Evolutionary conservation across 2,888 invertebrate genomes (phyloP).

Genomic region (Lymantria dispar): DNA sequence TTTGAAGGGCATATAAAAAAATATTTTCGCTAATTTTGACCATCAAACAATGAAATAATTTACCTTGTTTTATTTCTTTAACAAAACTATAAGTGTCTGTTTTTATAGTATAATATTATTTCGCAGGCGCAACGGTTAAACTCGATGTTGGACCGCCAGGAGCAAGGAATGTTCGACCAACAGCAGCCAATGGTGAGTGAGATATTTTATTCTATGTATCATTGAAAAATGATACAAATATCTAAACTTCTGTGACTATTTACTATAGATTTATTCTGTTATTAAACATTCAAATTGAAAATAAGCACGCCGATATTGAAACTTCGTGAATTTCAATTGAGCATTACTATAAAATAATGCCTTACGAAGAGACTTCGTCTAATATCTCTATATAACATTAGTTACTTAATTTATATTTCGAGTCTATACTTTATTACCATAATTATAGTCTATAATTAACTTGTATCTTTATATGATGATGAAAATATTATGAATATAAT

Average conservation of each 20-base stretch:
- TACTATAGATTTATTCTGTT: conserved; percentile 1
- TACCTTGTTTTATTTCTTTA: too few relatives aligned
- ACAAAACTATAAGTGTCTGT: not conserved
- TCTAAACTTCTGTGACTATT: not conserved
- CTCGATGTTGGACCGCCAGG: conserved; percentile 87
- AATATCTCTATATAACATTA: too few relatives aligned
- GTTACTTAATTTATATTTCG: too few relatives aligned
- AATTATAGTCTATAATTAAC: not conserved
- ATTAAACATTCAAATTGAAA: not conserved
- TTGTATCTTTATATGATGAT: not conserved
- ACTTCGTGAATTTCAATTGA: not conserved
- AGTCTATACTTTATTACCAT: too few relatives aligned
- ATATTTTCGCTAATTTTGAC: too few relatives aligned
- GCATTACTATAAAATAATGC: too few relatives aligned
- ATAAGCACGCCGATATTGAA: not conserved
- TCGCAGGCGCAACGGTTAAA: conserved; percentile 83
- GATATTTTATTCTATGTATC: conserved; percentile 13
- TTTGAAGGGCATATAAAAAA: too few relatives aligned
- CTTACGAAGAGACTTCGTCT: too few relatives aligned
- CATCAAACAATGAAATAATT: too few relatives aligned
- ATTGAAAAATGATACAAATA: not conserved
- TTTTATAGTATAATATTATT: conserved; percentile 1
- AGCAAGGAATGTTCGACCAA: conserved; percentile 82
- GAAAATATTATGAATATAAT: not conserved
- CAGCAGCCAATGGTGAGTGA: conserved; percentile 76